Conservation (phyloP, 1,140 invertebrate genomes). For the Apis cerana region DNA sequence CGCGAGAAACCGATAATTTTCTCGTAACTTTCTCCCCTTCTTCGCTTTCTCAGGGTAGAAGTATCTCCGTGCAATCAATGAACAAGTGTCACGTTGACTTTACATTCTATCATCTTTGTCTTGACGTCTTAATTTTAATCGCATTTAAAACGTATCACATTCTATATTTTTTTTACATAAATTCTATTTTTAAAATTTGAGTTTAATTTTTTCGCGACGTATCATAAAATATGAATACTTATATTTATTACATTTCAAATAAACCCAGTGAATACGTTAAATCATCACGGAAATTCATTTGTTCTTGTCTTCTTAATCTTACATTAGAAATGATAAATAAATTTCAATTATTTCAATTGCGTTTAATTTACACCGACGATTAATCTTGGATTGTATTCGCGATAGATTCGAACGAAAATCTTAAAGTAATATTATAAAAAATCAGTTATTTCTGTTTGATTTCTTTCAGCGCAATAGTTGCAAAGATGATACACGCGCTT, state of each 20-base stretch:
- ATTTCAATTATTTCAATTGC: neutral
- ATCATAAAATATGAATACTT: neutral
- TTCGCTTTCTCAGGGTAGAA: slow-evolving; percentile 64
- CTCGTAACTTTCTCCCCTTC: slow-evolving; percentile 69
- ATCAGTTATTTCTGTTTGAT: slow-evolving; percentile 11
- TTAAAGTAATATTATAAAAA: slow-evolving; percentile 46
- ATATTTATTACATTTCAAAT: neutral
- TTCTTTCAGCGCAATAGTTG: neutral
- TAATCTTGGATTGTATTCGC: neutral
- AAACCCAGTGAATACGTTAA: neutral
- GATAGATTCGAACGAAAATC: neutral
- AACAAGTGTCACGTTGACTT: slow-evolving; percentile 3
- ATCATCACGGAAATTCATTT: neutral
- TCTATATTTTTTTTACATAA: neutral
- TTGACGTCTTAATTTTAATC: neutral
- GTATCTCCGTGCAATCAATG: slow-evolving; percentile 42
- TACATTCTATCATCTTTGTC: neutral
- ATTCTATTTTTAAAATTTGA: neutral
- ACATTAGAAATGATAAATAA: neutral
- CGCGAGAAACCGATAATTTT: slow-evolving; percentile 51
- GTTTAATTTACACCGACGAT: neutral
- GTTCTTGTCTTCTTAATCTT: neutral
- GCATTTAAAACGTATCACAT: neutral
- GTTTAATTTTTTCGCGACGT: neutral
- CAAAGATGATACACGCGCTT: slow-evolving; percentile 22